A percentile compares a stretch with the other conserved stretches of the same genome.
These are phyloP conservation scores for Osmoderma eremita DNA, from an alignment of 2,888 invertebrate genomes.

Conservation along the genomic window DNA sequence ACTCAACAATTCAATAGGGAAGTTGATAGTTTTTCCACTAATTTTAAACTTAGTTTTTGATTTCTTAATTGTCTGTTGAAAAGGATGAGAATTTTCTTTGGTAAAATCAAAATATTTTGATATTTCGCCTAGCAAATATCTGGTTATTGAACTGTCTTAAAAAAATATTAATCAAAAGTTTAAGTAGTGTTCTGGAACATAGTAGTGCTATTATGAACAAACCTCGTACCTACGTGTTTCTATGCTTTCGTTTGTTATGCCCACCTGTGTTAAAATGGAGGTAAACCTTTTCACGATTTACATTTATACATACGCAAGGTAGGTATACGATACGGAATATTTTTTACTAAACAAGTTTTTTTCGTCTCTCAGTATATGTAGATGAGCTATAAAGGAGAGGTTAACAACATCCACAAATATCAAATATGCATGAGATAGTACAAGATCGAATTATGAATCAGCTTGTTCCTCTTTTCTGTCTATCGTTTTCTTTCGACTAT, in stretches of 20 bases:
- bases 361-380: not conserved
- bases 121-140: no score
- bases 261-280: not conserved
- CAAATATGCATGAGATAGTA: not conserved
- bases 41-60: no score
- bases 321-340: not conserved
- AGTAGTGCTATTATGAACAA: no score
- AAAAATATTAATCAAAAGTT: no score
- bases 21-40: no score
- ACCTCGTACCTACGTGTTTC: no score
- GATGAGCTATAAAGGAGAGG: constrained; percentile 3
- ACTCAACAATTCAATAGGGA: no score
- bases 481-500: not conserved
- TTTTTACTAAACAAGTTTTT: constrained; percentile 22
- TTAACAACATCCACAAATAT: constrained; percentile 14
- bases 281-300: constrained; percentile 15
- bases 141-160: no score
- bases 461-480: not conserved
- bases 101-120: no score
- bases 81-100: no score
- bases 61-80: no score
- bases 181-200: no score
- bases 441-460: constrained; percentile 11
- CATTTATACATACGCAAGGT: constrained; percentile 4
- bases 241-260: not conserved